Base-by-base conservation (phyloP, 2,797 vertebrate species). In the Sebastiscus tertius region DNA sequence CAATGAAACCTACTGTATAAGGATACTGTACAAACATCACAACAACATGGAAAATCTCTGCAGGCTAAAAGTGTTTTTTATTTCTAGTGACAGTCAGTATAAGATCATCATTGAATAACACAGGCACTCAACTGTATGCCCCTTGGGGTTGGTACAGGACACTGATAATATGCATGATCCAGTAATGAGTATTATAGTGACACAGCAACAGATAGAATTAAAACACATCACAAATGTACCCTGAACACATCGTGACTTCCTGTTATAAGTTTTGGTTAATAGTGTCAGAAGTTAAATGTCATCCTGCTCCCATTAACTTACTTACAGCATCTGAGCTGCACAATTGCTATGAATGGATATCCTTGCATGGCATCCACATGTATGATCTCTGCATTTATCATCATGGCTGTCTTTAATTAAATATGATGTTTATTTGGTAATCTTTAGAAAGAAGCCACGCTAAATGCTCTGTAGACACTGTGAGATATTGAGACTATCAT, bases 321-420 rank as follows among this genome's bases (percentile, higher is more conserved):
- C 16, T 29, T 6, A 22, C 24, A 83, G 20, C 24, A 64, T 22
- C n/a, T 64, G 33, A 46, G 62, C n/a, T 76, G 26, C 16, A 72
- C 29, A 11, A 1, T 64, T 49, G 3, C 39, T 60, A 14, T 58
- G 8, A 78, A 58, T 9, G 10, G 49, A 59, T 46, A 33, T 81
- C 11, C 5, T 60, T 60, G 65, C 54, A 72, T 79, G 31, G 36
- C 33, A 73, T 78, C 49, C 3, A 42, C 27, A 65, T 64, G 20
- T 39, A 60, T 65, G 68, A 78, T 67, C 52, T 49, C 34, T 70
- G 49, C 59, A 55, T 71, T n/a, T 49, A 34, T 67, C 31, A 60
- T 79, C 46, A 26, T 69, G 22, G n/a, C 14, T 64, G 49, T 16
- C 39, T 36, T 39, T 63, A 63, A 64, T 71, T 20, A 46, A 36